Conservation (phyloP, 2,113 vertebrate genomes). For the Chaenocephalus aceratus region DNA sequence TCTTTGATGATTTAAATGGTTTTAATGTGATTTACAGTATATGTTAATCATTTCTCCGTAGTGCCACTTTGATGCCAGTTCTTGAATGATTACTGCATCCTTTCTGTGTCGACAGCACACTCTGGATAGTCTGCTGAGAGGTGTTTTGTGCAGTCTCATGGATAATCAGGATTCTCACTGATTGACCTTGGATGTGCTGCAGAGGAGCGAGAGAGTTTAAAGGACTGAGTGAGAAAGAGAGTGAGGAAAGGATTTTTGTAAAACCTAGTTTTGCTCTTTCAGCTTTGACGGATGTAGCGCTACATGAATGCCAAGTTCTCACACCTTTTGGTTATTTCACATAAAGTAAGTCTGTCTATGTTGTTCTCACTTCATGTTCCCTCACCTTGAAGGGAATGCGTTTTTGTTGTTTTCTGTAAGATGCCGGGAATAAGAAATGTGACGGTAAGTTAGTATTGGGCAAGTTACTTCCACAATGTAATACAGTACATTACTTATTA, state of each 20-base stretch:
- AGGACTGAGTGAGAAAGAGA: not conserved
- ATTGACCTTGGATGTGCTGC: slow-evolving; percentile 11
- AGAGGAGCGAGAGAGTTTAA: not conserved
- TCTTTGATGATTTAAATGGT: not conserved
- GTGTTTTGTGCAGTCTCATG: not conserved
- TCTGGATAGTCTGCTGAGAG: slow-evolving; percentile 8
- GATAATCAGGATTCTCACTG: slow-evolving; percentile 9
- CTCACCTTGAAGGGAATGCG: too few species aligned
- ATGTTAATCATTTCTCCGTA: not conserved
- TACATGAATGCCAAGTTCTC: not conserved
- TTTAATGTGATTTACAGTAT: not conserved
- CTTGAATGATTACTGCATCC: not conserved
- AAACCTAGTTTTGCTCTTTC: not conserved
- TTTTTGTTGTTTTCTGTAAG: too few species aligned
- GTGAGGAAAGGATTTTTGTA: not conserved
- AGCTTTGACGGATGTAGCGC: not conserved
- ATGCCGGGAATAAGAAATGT: too few species aligned
- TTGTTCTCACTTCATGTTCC: not conserved
- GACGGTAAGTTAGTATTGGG: too few species aligned
- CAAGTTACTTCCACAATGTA: too few species aligned
- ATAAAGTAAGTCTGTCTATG: not conserved
- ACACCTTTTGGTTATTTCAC: not conserved
- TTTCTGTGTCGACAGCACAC: slow-evolving; percentile 8
- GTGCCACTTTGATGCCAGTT: not conserved
- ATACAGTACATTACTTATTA: too few species aligned